Conservation (phyloP, 2,888 invertebrate genomes). For the Oligia latruncula region DNA sequence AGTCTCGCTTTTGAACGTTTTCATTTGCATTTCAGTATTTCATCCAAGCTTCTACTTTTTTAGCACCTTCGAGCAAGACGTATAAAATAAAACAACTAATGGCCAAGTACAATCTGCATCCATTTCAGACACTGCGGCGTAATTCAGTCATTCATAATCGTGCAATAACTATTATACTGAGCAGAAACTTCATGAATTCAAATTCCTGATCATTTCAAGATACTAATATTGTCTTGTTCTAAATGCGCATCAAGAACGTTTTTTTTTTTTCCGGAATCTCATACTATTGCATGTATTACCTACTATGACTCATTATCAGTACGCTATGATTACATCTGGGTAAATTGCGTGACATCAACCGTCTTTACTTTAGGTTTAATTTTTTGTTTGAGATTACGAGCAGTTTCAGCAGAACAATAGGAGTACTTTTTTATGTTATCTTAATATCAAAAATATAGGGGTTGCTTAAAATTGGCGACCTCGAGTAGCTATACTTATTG, state of each 20-base stretch:
- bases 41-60: background rate
- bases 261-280: slow-evolving; percentile 27
- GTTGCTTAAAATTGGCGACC: background rate
- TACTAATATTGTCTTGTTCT: slow-evolving; percentile 6
- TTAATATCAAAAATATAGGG: background rate
- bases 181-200: background rate
- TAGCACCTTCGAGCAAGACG: background rate
- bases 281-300: slow-evolving; percentile 17
- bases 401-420: background rate
- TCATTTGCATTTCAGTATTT: background rate
- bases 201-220: background rate
- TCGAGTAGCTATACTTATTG: background rate
- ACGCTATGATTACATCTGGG: slow-evolving; percentile 52
- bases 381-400: slow-evolving; percentile 25
- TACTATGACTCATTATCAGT: slow-evolving; percentile 54
- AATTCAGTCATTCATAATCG: background rate
- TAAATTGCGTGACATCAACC: slow-evolving; percentile 56
- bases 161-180: background rate
- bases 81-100: background rate
- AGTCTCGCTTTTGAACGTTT: background rate
- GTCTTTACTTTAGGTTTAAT: slow-evolving; percentile 50
- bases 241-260: background rate
- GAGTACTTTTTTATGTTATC: background rate
- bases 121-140: background rate
- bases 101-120: background rate